A percentile compares a stretch with the other conserved stretches of the same genome.
Evolutionary conservation across 2,888 invertebrate species (phyloP).

Genomic region (Apodemia hepburni): DNA sequence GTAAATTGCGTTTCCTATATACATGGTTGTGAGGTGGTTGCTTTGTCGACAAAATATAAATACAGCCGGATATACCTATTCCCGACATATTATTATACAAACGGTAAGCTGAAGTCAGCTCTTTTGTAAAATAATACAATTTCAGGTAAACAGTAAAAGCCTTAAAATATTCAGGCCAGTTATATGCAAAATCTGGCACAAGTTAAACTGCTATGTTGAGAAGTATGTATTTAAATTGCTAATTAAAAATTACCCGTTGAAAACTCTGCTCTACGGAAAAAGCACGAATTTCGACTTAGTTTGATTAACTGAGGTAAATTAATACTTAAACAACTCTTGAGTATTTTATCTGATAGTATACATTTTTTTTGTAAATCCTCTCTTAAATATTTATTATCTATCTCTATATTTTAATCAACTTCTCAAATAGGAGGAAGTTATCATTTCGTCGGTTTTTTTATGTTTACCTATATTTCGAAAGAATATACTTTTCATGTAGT

Average conservation of each 20-base stretch:
- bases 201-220: background rate
- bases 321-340: background rate
- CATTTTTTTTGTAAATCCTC: background rate
- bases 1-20: too few species aligned
- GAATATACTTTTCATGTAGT: too few species aligned
- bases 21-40: too few species aligned
- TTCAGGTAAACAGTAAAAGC: background rate
- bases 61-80: too few species aligned
- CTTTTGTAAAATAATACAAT: background rate
- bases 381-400: background rate
- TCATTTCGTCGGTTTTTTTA: too few species aligned
- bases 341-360: background rate
- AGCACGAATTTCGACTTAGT: slow-evolving; percentile 3
- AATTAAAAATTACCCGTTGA: slow-evolving; percentile 2
- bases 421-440: too few species aligned
- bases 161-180: slow-evolving; percentile 12
- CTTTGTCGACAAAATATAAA: too few species aligned
- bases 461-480: too few species aligned
- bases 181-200: slow-evolving; percentile 10
- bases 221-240: slow-evolving; percentile 9
- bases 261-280: background rate
- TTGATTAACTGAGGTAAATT: background rate
- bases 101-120: background rate
- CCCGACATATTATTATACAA: background rate
- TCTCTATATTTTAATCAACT: too few species aligned